phyloP scores from a whole-genome alignment of 2,113 vertebrate species.

The Callopanchax toddi region DNA sequence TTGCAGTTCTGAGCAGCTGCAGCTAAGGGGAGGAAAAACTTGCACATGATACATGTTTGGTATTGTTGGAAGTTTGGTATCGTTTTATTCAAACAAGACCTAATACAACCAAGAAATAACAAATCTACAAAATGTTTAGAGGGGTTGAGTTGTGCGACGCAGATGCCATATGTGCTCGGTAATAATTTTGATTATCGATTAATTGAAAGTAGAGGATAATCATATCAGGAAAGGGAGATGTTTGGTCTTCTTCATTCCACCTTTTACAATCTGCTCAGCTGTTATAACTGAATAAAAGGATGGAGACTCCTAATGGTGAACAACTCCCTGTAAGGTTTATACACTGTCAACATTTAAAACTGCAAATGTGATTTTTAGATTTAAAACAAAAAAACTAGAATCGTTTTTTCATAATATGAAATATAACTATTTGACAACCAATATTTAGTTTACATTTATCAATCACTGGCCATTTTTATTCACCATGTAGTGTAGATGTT shows the following conservation, averaged over 20 bases:
- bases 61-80: too few relatives aligned
- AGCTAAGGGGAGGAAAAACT: neutral
- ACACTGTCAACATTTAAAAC: neutral
- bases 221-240: neutral
- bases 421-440: neutral
- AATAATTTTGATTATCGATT: neutral
- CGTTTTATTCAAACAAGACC: conserved; percentile 3
- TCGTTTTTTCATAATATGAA: neutral
- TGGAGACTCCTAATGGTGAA: conserved; percentile 8
- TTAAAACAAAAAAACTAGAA: neutral
- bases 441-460: conserved; percentile 48
- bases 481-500: conserved; percentile 5
- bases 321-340: neutral
- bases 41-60: neutral
- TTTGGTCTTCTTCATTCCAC: neutral
- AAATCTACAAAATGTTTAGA: neutral
- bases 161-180: neutral
- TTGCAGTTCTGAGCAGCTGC: conserved; percentile 8
- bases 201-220: neutral
- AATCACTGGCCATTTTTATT: neutral
- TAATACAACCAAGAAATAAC: conserved; percentile 2
- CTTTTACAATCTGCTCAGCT: neutral
- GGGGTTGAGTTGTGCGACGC: neutral
- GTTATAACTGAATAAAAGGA: conserved; percentile 2
- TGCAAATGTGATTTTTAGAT: conserved; percentile 9